These are phyloP conservation scores for Distichodus sexfasciatus DNA, from an alignment of 2,797 vertebrate genomes.

Conservation along the genomic window DNA sequence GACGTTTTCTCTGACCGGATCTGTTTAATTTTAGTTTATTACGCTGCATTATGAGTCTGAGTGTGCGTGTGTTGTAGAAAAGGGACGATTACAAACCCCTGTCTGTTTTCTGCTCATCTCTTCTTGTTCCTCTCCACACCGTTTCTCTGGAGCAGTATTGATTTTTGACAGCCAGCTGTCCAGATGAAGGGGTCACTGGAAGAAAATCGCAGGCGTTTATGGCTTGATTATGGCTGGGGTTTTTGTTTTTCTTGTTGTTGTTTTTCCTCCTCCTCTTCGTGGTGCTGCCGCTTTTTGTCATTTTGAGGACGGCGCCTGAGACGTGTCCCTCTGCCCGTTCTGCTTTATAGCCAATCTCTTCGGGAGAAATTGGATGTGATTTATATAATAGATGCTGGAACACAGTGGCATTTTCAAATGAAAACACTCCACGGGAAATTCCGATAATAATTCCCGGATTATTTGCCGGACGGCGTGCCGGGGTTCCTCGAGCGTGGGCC, in stretches of 20 bases:
- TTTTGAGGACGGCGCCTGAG: conserved; percentile 46
- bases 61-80: not conserved
- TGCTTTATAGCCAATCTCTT: conserved; percentile 54
- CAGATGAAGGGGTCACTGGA: conserved; percentile 42
- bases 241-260: conserved; percentile 1
- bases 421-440: conserved; percentile 50
- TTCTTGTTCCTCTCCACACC: conserved; percentile 9
- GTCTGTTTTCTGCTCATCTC: conserved; percentile 1
- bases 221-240: conserved; percentile 36
- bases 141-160: conserved; percentile 46
- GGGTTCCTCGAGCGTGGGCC: conserved; percentile 14
- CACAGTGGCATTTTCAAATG: conserved; percentile 52
- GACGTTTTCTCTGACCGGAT: too few relatives aligned
- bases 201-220: conserved; percentile 45
- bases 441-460: conserved; percentile 53
- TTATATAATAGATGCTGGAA: conserved; percentile 57
- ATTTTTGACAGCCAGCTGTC: conserved; percentile 43
- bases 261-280: conserved; percentile 13
- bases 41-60: too few relatives aligned
- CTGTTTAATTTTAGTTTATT: too few relatives aligned
- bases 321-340: conserved; percentile 43
- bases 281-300: conserved; percentile 43
- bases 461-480: conserved; percentile 38
- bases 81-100: conserved; percentile 14
- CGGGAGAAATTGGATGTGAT: conserved; percentile 54